Percentiles rank a stretch among this genome's conserved stretches.
These are phyloP conservation scores for Dendrocincla fuliginosa DNA, from an alignment of 2,797 vertebrate genomes.

Conservation along the genomic window DNA sequence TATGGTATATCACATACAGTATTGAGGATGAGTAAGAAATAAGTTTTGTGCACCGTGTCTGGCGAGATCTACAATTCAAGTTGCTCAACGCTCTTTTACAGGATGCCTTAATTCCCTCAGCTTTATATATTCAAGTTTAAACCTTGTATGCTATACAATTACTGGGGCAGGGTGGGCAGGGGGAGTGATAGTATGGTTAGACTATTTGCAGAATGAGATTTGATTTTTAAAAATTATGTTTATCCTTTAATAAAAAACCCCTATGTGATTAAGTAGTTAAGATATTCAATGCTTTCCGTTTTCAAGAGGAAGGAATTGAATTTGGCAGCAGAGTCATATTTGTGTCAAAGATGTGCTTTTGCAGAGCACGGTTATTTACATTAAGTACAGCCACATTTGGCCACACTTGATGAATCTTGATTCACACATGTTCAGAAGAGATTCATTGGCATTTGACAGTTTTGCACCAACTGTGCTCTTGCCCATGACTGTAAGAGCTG, in stretches of 20 bases:
- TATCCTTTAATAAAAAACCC: neutral
- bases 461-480: neutral
- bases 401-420: neutral
- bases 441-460: neutral
- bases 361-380: slow-evolving; percentile 24
- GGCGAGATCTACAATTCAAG: neutral
- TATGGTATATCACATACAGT: neutral
- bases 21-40: neutral
- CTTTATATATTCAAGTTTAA: neutral
- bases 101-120: neutral
- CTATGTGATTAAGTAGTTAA: slow-evolving; percentile 31
- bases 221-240: neutral
- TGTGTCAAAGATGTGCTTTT: slow-evolving; percentile 9
- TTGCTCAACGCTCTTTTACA: neutral
- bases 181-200: neutral
- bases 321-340: neutral
- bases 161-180: neutral
- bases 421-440: neutral
- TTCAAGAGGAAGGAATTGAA: slow-evolving; percentile 27
- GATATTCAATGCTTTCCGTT: neutral
- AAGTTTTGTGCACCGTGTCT: neutral
- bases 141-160: neutral
- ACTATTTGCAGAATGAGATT: neutral
- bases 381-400: neutral
- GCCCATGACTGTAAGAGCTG: neutral